Evolutionary conservation across 2,113 vertebrate species (phyloP), one percentile per base, ranked within the genome.

Genomic region (Pleuronectes platessa): DNA sequence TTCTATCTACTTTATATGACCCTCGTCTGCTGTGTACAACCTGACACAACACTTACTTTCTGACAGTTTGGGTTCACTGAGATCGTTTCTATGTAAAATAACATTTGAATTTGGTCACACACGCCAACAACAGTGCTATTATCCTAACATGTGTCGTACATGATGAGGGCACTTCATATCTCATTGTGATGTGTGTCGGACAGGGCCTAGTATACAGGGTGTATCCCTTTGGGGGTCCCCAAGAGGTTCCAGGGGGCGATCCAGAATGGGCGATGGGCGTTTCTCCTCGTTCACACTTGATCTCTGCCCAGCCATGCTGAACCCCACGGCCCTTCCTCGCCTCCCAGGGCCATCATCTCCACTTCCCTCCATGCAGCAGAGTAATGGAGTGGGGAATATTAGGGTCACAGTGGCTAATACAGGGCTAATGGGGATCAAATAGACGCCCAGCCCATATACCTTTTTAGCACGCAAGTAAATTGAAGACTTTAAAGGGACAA

Each of bases 251-350:
- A 67, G 62, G 62, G 62, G 62, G 86, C 85, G 85, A 86, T 90
- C 90, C 82, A 87, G 90, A 92, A 93, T 90, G 91, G 91, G 76
- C 79, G 51, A 92, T 92, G 92, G 92, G 93, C 91, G 92, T 92
- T 89, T 79, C 93, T 83, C 68, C n/a, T 27, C 45, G 74, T 93
- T 94, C 89, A 93, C 92, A 92, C 92, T 90, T 92, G 89, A 93
- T 88, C 93, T 92, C 93, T 93, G 93, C 91, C 85, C 91, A 94
- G 88, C 93, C 92, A 94, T 90, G 93, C 93, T 89, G 93, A 94
- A 95, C 92, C 89, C 82, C 76, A 74, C 14, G 51, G 74, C 86
- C 86, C 85, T 85, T 85, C 83, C 74, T 79, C 80, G 85, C 84
- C 73, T 86, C 78, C 80, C 81, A 78, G 72, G 76, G 77, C 87